Evolutionary conservation across 2,797 vertebrate species (phyloP), one percentile per base, ranked within the genome.

Genomic region (Pelobates cultripes): DNA sequence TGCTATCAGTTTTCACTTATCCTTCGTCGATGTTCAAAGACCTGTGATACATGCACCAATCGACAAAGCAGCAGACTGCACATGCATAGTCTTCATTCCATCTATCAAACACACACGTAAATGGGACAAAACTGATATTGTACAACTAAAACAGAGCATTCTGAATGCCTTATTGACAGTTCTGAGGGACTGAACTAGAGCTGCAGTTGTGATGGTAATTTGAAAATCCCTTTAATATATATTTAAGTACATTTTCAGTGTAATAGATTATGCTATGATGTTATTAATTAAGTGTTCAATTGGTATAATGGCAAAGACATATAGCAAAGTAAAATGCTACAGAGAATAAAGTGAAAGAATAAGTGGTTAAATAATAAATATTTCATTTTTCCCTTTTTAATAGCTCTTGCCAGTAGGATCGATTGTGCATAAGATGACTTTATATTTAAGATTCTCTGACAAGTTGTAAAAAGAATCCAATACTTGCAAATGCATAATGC

Each of bases 381-480:
- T 61, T 75, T 81, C 66, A 43, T 80, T 70, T 81, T 53, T 75
- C 13, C 28, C 43, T 43, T 75, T 67, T 75, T 70, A 81, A 81
- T 42, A 81, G 73, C 64, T 81, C 28, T 61, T 75, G 79, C 73
- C 72, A 81, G 73, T 12, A 75, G 73, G 43, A 81, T 81, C 79
- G 68, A 81, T 81, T 81, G 66, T 70, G 67, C 79, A 75, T 81
- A 81, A 70, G 73, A 81, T 63, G 79, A 70, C 79, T 75, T 81
- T 81, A 81, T 75, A 81, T 81, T 70, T 81, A 80, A 75, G 73
- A 75, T 75, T 43, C 66, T 75, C 53, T 81, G 79, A 75, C 79
- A 81, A 70, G 73, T 81, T 80, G 28, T 81, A 81, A 75, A 81
- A 79, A 75, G 63, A 75, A 81, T 75, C 73, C 79, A 81, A 75